Conservation (phyloP, 1,140 invertebrate genomes). For the Cyclina sinensis region DNA sequence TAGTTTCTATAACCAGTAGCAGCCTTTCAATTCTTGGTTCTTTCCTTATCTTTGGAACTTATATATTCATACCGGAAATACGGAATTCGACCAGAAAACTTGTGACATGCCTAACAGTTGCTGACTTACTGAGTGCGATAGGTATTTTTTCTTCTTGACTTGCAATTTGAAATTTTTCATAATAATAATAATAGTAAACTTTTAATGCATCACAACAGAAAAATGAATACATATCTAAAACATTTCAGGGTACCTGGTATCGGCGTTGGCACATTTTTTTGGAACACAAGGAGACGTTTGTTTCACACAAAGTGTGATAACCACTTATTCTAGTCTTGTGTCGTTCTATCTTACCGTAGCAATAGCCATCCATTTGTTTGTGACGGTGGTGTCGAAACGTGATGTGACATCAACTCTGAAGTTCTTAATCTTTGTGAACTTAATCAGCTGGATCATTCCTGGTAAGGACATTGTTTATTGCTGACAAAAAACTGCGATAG, state of each 20-base stretch:
- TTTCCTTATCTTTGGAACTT: not conserved
- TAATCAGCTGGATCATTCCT: not conserved
- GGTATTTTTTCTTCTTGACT: not conserved
- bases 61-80: slow-evolving; percentile 11
- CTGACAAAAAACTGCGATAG: too few relatives aligned
- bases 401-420: not conserved
- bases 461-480: too few relatives aligned
- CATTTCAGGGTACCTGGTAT: slow-evolving; percentile 11
- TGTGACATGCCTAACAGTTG: slow-evolving; percentile 8
- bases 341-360: slow-evolving; percentile 32
- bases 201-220: too few relatives aligned
- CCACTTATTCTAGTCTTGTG: slow-evolving; percentile 45
- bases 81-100: slow-evolving; percentile 21
- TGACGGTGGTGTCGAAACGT: not conserved
- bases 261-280: not conserved
- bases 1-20: not conserved
- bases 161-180: too few relatives aligned
- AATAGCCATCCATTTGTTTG: slow-evolving; percentile 26
- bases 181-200: too few relatives aligned
- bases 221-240: not conserved
- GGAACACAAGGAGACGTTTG: not conserved
- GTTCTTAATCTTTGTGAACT: not conserved
- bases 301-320: slow-evolving; percentile 22
- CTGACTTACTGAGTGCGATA: not conserved
- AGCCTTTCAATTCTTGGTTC: slow-evolving; percentile 16